A percentile compares a stretch with the other conserved stretches of the same genome.
These are phyloP conservation scores for Synergus gifuensis DNA, from an alignment of 2,888 invertebrate species.

Conservation along the genomic window DNA sequence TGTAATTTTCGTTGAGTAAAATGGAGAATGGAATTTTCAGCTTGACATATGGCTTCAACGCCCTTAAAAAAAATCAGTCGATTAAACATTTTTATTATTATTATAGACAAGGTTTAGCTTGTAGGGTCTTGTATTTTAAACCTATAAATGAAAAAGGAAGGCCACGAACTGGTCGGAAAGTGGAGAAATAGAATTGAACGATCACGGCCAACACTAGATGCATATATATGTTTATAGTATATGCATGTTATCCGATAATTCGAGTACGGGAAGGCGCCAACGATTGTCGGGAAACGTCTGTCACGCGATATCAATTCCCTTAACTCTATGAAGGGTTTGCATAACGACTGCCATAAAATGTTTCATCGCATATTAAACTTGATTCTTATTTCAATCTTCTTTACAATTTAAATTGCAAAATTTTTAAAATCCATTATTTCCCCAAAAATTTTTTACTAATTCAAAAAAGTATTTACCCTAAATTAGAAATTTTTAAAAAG, in stretches of 20 bases:
- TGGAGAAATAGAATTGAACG: constrained; percentile 33
- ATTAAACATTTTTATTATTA: too few species aligned
- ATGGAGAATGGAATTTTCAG: too few species aligned
- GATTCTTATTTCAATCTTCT: neutral
- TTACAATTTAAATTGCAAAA: neutral
- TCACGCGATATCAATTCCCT: constrained; percentile 32
- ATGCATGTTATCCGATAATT: constrained; percentile 30
- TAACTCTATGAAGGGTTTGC: neutral
- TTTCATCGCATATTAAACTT: neutral
- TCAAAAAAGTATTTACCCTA: too few species aligned
- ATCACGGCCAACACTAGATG: constrained; percentile 7
- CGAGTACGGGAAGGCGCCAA: constrained; percentile 31
- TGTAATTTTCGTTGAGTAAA: too few species aligned
- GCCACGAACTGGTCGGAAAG: constrained; percentile 17
- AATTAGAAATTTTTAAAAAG: too few species aligned
- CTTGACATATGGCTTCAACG: too few species aligned
- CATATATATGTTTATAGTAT: neutral
- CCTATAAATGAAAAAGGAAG: neutral
- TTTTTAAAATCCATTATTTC: neutral
- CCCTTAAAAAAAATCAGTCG: too few species aligned
- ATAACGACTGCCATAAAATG: constrained; percentile 1
- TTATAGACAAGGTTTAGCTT: too few species aligned
- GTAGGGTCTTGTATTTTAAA: too few species aligned
- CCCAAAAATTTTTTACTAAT: too few species aligned
- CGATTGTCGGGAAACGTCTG: constrained; percentile 28